Percentiles rank a stretch among this genome's conserved stretches.
phyloP scores from a whole-genome alignment of 1,140 invertebrate species.

The Aphaenogaster ashmeadi region DNA sequence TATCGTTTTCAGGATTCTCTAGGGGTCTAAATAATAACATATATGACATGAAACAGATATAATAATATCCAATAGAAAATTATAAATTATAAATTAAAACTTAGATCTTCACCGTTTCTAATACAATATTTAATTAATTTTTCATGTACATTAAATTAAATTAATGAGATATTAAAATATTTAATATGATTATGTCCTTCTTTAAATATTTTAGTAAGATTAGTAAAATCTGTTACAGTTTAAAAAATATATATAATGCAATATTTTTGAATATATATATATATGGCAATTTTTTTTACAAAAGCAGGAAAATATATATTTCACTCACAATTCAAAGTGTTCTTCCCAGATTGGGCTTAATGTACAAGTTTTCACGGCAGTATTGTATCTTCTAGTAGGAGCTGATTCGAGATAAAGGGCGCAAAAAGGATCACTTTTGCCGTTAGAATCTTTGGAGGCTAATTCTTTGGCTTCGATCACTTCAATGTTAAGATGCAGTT shows the following conservation, averaged over 20 bases:
- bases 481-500: constrained; percentile 96
- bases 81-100: background rate
- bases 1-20: constrained; percentile 89
- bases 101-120: background rate
- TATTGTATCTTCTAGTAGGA: constrained; percentile 93
- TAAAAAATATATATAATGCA: background rate
- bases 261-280: background rate
- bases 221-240: background rate
- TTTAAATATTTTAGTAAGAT: background rate
- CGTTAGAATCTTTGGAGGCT: constrained; percentile 98
- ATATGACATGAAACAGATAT: background rate
- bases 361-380: constrained; percentile 96
- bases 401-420: constrained; percentile 93
- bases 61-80: background rate
- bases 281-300: background rate
- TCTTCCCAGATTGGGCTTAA: constrained; percentile 98
- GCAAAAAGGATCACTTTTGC: constrained; percentile 98
- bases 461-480: constrained; percentile 97
- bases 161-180: constrained; percentile 6
- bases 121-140: background rate
- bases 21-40: constrained; percentile 88
- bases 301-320: background rate
- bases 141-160: background rate
- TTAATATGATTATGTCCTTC: background rate
- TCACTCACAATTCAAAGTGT: constrained; percentile 97